phyloP scores from a whole-genome alignment of 2,888 invertebrate species.

The Eupithecia pulchellata region DNA sequence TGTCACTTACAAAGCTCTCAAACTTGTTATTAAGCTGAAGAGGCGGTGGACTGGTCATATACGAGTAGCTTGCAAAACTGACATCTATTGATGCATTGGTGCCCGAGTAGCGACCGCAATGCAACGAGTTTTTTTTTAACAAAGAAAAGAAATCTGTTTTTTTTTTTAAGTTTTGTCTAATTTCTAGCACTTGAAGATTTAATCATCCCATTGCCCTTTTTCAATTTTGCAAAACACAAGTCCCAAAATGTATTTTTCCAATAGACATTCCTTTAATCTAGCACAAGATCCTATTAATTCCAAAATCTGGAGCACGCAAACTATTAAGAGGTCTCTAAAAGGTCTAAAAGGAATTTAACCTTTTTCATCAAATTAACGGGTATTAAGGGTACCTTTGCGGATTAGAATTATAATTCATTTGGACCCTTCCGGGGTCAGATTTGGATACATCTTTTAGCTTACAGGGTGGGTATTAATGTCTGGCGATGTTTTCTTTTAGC shows the following conservation, averaged over 20 bases:
- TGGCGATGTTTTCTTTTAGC: neutral
- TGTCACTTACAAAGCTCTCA: too few species aligned
- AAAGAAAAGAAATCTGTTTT: neutral
- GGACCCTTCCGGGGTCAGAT: slow-evolving; percentile 20
- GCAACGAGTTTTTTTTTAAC: too few species aligned
- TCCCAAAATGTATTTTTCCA: neutral
- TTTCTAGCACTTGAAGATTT: neutral
- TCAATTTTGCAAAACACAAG: neutral
- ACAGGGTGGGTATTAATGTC: neutral
- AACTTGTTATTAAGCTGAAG: too few species aligned
- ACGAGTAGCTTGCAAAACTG: too few species aligned
- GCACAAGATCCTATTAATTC: slow-evolving; percentile 6
- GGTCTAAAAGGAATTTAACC: slow-evolving; percentile 25
- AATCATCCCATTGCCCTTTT: neutral
- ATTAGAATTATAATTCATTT: slow-evolving; percentile 28
- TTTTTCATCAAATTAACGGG: slow-evolving; percentile 29
- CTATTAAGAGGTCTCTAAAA: slow-evolving; percentile 17
- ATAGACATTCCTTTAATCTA: slow-evolving; percentile 6
- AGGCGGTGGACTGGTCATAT: too few species aligned
- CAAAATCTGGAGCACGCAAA: slow-evolving; percentile 10
- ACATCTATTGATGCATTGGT: neutral
- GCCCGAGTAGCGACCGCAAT: neutral
- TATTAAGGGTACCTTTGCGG: slow-evolving; percentile 17
- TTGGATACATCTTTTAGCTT: slow-evolving; percentile 8
- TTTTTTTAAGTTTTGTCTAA: neutral